Base-by-base conservation (phyloP, 2,888 invertebrate species). In the Tortricodes alternella region DNA sequence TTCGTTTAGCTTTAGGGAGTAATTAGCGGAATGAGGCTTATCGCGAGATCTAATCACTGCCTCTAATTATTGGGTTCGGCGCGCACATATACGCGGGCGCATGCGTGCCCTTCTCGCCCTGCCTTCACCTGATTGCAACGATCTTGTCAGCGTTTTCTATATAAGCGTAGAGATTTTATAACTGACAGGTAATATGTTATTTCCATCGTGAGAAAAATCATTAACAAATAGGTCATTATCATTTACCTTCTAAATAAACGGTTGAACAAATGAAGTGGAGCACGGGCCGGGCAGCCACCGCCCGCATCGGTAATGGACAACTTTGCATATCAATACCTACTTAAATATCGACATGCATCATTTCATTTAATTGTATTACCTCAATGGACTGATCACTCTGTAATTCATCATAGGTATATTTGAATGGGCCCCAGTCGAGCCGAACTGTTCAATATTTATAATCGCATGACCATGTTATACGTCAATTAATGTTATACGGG, bases 1-100 rank as follows among this genome's bases (percentile, higher is more conserved):
- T 73, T 76, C 79, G 76, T 87, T 86, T 90, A 80, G 90, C 90
- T 90, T 87, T 85, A 89, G 90, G 90, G 89, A 90, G 89, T 89
- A 90, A 89, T 90, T 90, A 90, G 85, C 80, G 70, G 83, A 87
- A 85, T 85, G 84, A 82, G 80, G 76, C 79, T 85, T 87, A 89
- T 89, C 86, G 76, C 68, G 65, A 73, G 77, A 83, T 89, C 83
- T 85, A 86, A 90, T 89, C 90, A 85, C 80, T 73, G 78, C 64
- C 71, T 77, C 74, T 89, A 89, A 89, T 89, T 89, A 87, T 83
- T 85, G 84, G 81, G 74, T 81, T 73, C 74, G 76, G 74, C 67
- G 63, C 78, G 74, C 75, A n/a, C 73, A 74, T 72, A 78, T 73
- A 41, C 53, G 53, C 73, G 58, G 61, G 62, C 71, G 73, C 68